phyloP scores from a whole-genome alignment of 2,113 vertebrate genomes.

The Sturnira hondurensis region DNA sequence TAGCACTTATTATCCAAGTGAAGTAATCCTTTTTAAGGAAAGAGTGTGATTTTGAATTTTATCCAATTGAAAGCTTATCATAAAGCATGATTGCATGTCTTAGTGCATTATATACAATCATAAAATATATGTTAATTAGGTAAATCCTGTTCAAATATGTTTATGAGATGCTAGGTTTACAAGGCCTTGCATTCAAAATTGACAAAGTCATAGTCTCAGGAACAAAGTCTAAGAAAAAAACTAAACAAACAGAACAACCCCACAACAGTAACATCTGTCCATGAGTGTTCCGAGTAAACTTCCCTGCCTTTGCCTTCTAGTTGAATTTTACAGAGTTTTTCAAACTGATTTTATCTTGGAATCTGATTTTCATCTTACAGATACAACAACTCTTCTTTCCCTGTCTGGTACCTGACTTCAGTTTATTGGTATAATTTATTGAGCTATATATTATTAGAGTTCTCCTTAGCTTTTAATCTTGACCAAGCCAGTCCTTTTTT shows the following conservation, averaged over 20 bases:
- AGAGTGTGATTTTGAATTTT: slow-evolving; percentile 48
- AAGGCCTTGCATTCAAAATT: slow-evolving; percentile 22
- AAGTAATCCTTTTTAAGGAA: slow-evolving; percentile 57
- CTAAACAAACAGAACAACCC: background rate
- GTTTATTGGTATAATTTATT: background rate
- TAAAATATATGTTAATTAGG: slow-evolving; percentile 63
- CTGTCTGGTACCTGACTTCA: background rate
- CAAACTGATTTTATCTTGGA: background rate
- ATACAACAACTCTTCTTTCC: background rate
- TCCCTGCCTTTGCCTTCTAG: background rate
- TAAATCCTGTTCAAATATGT: slow-evolving; percentile 43
- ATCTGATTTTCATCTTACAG: background rate
- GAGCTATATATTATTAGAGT: background rate
- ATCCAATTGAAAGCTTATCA: slow-evolving; percentile 52
- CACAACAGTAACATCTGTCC: background rate
- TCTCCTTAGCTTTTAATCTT: background rate
- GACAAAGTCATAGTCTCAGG: background rate
- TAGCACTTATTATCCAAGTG: slow-evolving; percentile 57
- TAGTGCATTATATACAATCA: slow-evolving; percentile 51
- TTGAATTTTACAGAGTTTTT: background rate
- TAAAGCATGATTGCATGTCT: slow-evolving; percentile 43
- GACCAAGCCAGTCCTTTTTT: background rate
- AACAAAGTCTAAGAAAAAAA: background rate
- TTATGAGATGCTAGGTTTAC: slow-evolving; percentile 28
- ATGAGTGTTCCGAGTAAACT: background rate